Conservation (phyloP, 53 echinoderm and acorn worm genomes). For the Hippasteria phrygiana region DNA sequence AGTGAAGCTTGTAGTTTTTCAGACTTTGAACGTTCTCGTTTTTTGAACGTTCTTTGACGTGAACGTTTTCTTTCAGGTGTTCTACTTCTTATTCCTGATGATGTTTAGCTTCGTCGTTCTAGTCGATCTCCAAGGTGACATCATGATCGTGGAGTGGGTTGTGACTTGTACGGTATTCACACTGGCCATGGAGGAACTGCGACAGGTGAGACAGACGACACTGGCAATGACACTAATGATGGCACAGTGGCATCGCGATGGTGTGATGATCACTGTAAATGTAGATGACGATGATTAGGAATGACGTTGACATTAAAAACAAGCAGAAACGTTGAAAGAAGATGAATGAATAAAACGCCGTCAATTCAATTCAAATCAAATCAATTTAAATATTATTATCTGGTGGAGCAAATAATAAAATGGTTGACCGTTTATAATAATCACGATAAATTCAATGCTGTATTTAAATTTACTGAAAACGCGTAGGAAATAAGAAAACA, state of each 20-base stretch:
- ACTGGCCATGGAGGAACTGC: conserved; percentile 82
- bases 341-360: too few species aligned
- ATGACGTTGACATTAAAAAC: too few species aligned
- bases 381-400: too few species aligned
- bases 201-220: conserved; percentile 75
- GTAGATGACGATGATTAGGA: too few species aligned
- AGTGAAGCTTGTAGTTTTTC: too few species aligned
- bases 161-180: conserved; percentile 79
- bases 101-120: conserved; percentile 87
- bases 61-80: conserved; percentile 65
- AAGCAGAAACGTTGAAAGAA: too few species aligned
- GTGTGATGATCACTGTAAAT: not conserved
- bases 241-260: not conserved
- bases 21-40: not conserved
- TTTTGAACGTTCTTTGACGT: not conserved
- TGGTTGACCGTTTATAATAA: too few species aligned
- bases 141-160: conserved; percentile 67
- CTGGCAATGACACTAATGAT: not conserved
- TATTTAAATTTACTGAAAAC: too few species aligned
- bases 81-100: conserved; percentile 83
- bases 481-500: too few species aligned
- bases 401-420: too few species aligned
- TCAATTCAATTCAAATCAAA: too few species aligned
- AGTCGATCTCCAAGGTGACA: conserved; percentile 69
- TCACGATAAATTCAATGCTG: too few species aligned